Conservation (phyloP, 2,888 invertebrate species). For the Plagiodera versicolora region DNA sequence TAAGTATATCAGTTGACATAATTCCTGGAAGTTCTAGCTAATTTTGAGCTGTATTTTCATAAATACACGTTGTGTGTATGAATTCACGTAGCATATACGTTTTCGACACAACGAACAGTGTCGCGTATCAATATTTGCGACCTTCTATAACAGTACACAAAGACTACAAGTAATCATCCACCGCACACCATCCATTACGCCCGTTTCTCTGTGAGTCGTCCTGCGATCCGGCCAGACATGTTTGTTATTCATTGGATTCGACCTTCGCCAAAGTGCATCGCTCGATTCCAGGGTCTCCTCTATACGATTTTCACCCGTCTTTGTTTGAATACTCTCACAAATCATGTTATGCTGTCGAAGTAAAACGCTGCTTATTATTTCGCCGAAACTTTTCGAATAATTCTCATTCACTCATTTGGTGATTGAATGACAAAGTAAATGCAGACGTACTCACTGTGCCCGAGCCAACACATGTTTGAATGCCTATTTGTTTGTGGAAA, state of each 20-base stretch:
- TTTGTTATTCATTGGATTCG: slow-evolving; percentile 52
- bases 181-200: background rate
- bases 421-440: background rate
- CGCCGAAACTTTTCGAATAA: background rate
- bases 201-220: background rate
- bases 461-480: too few species aligned
- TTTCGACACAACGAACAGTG: background rate
- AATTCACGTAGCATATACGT: background rate
- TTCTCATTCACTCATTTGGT: background rate
- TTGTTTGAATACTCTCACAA: slow-evolving; percentile 45
- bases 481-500: too few species aligned
- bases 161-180: background rate
- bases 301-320: slow-evolving; percentile 48
- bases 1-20: slow-evolving; percentile 13
- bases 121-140: background rate
- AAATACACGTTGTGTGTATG: slow-evolving; percentile 8
- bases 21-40: slow-evolving; percentile 14
- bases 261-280: slow-evolving; percentile 56
- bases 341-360: slow-evolving; percentile 33
- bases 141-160: background rate
- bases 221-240: slow-evolving; percentile 45
- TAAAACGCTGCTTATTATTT: slow-evolving; percentile 11
- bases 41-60: slow-evolving; percentile 12
- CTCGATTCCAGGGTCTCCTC: slow-evolving; percentile 54
- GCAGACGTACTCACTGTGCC: too few species aligned